Conservation (phyloP, 2,888 invertebrate species). For the Yponomeuta sedellus region DNA sequence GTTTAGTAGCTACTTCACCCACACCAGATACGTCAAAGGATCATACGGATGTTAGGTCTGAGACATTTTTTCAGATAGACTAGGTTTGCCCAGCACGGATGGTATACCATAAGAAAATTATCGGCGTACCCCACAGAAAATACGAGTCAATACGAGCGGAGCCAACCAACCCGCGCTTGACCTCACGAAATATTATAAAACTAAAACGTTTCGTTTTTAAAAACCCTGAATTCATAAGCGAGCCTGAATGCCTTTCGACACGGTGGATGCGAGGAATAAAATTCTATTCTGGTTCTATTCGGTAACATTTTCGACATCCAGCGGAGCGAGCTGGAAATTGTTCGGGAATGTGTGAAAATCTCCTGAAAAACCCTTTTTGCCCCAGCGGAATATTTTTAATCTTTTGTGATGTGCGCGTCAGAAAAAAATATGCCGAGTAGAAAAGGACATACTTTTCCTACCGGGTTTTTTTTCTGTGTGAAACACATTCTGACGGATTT, state of each 20-base stretch:
- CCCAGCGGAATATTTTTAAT: slow-evolving; percentile 1
- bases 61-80: too few relatives aligned
- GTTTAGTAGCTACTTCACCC: too few relatives aligned
- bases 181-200: too few relatives aligned
- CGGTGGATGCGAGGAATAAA: neutral
- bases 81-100: too few relatives aligned
- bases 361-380: neutral
- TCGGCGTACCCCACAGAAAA: too few relatives aligned
- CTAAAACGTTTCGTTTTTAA: too few relatives aligned
- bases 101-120: too few relatives aligned
- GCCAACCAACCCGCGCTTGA: too few relatives aligned
- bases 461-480: neutral
- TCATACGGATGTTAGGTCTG: too few relatives aligned
- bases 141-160: too few relatives aligned
- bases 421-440: neutral
- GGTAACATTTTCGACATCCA: neutral
- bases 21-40: too few relatives aligned
- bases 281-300: neutral
- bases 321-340: neutral
- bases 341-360: slow-evolving; percentile 3
- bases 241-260: neutral
- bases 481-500: neutral
- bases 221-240: too few relatives aligned
- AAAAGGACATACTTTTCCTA: neutral
- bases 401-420: neutral